These are phyloP conservation scores for Crotalus tigris DNA, from an alignment of 2,113 vertebrate genomes.

Conservation along the genomic window DNA sequence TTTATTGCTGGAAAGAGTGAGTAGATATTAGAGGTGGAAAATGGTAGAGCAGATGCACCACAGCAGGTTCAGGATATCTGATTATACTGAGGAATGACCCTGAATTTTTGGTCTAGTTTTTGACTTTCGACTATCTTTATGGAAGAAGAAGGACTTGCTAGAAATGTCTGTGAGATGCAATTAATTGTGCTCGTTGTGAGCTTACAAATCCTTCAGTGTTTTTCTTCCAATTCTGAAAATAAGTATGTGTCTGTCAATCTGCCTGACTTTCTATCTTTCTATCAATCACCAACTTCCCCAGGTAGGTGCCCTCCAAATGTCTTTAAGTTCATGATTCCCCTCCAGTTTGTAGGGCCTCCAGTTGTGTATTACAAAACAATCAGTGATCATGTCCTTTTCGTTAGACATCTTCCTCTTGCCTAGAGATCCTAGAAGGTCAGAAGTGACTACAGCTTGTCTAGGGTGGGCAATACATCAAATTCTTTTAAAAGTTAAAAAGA, in stretches of 20 bases:
- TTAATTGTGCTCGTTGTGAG: background rate
- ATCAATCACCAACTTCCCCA: background rate
- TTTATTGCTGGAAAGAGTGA: conserved; percentile 70
- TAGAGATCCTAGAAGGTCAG: background rate
- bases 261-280: background rate
- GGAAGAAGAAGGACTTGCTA: background rate
- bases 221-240: background rate
- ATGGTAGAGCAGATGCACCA: background rate
- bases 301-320: background rate
- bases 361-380: background rate
- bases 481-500: background rate
- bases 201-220: background rate
- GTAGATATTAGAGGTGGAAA: background rate
- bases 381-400: background rate
- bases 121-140: background rate
- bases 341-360: background rate
- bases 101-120: background rate
- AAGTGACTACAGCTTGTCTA: background rate
- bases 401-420: background rate
- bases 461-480: background rate
- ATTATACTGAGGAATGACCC: background rate
- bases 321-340: background rate
- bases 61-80: background rate
- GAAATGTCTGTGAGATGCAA: background rate
- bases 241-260: background rate